Evolutionary conservation across 2,888 invertebrate genomes (phyloP).

Genomic region (Galerucella nymphaeae): DNA sequence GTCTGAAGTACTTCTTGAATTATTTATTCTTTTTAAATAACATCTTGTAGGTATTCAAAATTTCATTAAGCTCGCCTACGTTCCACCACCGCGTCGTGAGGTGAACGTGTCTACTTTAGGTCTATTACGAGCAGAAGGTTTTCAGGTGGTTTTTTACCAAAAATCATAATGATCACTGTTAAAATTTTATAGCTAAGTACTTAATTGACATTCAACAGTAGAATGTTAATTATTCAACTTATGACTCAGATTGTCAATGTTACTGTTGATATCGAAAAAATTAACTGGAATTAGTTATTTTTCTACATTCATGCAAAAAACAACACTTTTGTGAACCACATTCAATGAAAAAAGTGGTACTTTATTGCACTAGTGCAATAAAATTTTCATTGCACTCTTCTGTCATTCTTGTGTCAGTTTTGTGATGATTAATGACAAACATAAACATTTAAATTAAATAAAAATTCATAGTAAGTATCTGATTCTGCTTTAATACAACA

Average conservation of each 20-base stretch:
- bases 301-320: too few relatives aligned
- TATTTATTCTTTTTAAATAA: not conserved
- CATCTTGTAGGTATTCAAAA: not conserved
- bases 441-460: too few relatives aligned
- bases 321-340: too few relatives aligned
- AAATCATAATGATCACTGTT: not conserved
- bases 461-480: too few relatives aligned
- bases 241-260: not conserved
- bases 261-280: not conserved
- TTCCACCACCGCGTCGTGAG: not conserved
- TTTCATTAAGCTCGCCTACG: not conserved
- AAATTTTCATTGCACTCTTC: too few relatives aligned
- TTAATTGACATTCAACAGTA: not conserved
- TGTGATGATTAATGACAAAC: too few relatives aligned
- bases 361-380: too few relatives aligned
- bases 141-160: not conserved
- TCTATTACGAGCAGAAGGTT: not conserved
- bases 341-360: too few relatives aligned
- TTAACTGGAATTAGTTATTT: too few relatives aligned
- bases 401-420: too few relatives aligned
- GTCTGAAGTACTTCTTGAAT: constrained; percentile 5
- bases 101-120: not conserved
- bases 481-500: too few relatives aligned
- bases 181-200: not conserved
- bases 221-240: not conserved